Base-by-base conservation (phyloP, 2,888 invertebrate species). In the Seira ritae region DNA sequence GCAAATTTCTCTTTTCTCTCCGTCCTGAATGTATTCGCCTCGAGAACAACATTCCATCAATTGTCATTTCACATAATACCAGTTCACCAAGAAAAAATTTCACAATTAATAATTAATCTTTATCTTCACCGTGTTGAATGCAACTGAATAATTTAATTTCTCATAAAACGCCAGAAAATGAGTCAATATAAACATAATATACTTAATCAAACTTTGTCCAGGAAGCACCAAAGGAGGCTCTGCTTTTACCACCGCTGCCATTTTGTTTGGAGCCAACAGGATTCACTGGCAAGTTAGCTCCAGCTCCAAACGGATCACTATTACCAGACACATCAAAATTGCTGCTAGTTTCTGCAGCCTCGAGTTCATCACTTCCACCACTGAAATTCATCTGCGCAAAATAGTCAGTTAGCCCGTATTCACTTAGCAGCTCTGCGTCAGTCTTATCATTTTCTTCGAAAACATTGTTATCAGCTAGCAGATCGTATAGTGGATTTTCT, bases 401-500 rank as follows among this genome's bases (percentile, higher is more conserved):
- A 75, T 86, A 89, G 60, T 87, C 87, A 67, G 85, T 85, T 19
- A 89, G 87, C 46, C 89, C 89, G 65, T 89, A 89, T 62, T 89
- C 89, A 69, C 67, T 77, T 10, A 89, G 78, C 8, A 89, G 84
- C 74, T 89, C 85, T 42, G 87, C 89, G 74, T 89, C 88, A 37
- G 87, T 87, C 81, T 88, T 88, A 77, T 86, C 84, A 20, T 68
- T 65, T 62, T 88, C 88, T 83, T 87, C 87, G 78, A 88, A 88
- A 55, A 89, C 88, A 77, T 85, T 85, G 71, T 88, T 87, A 73
- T 85, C 85, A 42, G 86, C 84, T 55, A 87, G 81, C 62, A 88
- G 80, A 77, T 89, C 89, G 75, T 88, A 89, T 8, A 89, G 55
- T 19, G 89, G 89, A 85, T 89, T 89, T 50, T 88, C 89, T 24